These are phyloP conservation scores for Lepidurus apus DNA, from an alignment of 1,140 invertebrate species.

Conservation along the genomic window DNA sequence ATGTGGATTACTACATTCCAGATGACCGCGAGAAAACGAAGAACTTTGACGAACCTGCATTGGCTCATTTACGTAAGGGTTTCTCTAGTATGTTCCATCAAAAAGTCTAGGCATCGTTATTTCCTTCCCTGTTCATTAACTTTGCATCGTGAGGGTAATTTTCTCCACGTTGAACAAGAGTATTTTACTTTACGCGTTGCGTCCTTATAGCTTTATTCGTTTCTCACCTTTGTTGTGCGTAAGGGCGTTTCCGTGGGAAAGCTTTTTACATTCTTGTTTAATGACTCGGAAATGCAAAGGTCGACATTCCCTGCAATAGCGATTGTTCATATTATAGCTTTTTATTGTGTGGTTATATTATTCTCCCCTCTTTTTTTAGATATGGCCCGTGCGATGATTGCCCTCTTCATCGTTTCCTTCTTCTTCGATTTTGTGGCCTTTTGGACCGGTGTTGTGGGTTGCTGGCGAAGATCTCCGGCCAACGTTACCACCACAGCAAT, in stretches of 20 bases:
- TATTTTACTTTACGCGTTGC: neutral
- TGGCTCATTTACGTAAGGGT: conserved; percentile 70
- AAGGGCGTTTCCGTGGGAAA: conserved; percentile 13
- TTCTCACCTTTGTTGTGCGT: conserved; percentile 3
- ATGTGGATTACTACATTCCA: conserved; percentile 87
- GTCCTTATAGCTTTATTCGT: neutral
- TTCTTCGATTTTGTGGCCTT: conserved; percentile 84
- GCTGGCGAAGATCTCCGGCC: conserved; percentile 84
- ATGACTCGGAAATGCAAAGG: neutral
- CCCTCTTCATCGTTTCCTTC: conserved; percentile 83
- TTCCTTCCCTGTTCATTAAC: too few relatives aligned
- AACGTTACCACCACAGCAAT: conserved; percentile 90
- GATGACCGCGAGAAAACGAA: conserved; percentile 57
- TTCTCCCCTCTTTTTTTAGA: conserved; percentile 53
- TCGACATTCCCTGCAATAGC: neutral
- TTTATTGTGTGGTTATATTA: neutral
- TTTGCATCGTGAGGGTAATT: too few relatives aligned
- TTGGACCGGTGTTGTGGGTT: conserved; percentile 86
- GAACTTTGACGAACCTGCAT: conserved; percentile 71
- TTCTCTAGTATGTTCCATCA: neutral
- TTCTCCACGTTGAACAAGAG: too few relatives aligned
- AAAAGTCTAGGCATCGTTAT: neutral
- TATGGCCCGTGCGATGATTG: conserved; percentile 85
- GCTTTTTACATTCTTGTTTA: neutral
- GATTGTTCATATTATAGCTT: neutral